phyloP scores from a whole-genome alignment of 2,797 vertebrate species.

The Sebastes vulpes region DNA sequence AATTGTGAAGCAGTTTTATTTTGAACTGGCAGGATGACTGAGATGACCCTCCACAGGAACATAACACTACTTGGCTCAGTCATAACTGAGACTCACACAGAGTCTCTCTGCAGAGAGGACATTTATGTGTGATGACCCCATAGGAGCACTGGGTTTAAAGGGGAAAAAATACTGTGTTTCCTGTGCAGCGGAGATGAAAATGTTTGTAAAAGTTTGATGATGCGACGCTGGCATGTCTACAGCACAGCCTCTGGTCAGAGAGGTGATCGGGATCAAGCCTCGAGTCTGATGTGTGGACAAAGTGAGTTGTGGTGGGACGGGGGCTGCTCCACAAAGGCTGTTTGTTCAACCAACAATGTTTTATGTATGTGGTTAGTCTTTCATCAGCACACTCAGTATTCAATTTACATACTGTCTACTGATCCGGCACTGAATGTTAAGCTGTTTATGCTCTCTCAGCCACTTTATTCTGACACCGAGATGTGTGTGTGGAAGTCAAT shows the following conservation, averaged over 20 bases:
- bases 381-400: constrained; percentile 77
- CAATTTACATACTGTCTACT: constrained; percentile 78
- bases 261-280: constrained; percentile 6
- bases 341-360: constrained; percentile 69
- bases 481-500: constrained; percentile 42
- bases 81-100: background rate
- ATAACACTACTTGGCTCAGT: background rate
- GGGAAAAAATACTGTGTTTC: background rate
- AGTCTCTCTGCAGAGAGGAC: background rate
- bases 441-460: constrained; percentile 76
- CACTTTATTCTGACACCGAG: constrained; percentile 67
- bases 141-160: background rate
- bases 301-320: constrained; percentile 23
- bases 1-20: background rate
- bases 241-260: background rate
- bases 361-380: constrained; percentile 75
- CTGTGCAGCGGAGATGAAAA: background rate
- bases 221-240: background rate
- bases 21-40: background rate
- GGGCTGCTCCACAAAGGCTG: constrained; percentile 53
- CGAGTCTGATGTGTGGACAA: background rate
- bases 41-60: background rate
- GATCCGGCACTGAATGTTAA: constrained; percentile 76
- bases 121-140: background rate
- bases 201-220: background rate